phyloP scores from a whole-genome alignment of 2,797 vertebrate genomes.

The Chelmon rostratus region DNA sequence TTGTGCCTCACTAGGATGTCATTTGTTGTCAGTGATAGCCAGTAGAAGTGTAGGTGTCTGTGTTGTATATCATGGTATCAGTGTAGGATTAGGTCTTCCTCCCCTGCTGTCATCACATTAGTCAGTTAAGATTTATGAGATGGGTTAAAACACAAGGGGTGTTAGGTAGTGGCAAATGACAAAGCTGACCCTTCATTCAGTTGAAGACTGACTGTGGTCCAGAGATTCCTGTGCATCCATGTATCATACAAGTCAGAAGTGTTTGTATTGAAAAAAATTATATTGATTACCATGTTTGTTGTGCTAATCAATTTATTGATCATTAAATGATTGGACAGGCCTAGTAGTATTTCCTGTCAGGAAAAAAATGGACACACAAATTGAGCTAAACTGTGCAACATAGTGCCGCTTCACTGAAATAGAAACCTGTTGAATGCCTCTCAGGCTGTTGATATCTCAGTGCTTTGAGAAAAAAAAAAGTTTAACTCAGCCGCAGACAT shows the following conservation, averaged over 20 bases:
- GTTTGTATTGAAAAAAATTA: neutral
- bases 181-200: constrained; percentile 9
- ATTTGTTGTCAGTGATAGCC: neutral
- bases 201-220: neutral
- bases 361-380: neutral
- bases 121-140: constrained; percentile 34
- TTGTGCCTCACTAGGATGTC: neutral
- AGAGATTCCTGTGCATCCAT: neutral
- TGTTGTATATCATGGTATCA: constrained; percentile 22
- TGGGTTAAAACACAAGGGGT: constrained; percentile 26
- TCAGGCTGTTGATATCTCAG: constrained; percentile 22
- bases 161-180: neutral
- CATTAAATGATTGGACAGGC: constrained; percentile 11
- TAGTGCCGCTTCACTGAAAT: constrained; percentile 3
- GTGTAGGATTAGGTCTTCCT: constrained; percentile 31
- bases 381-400: no score
- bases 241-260: neutral
- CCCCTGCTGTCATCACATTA: constrained; percentile 46
- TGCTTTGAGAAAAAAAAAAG: neutral
- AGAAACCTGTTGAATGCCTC: constrained; percentile 20
- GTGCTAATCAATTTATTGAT: neutral
- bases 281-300: neutral
- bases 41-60: neutral
- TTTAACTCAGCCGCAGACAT: constrained; percentile 7
- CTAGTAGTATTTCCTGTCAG: neutral